Percentiles rank a stretch among this genome's conserved stretches.
These are phyloP conservation scores for Coregonus sp. DNA, from an alignment of 2,797 vertebrate genomes.

Conservation along the genomic window DNA sequence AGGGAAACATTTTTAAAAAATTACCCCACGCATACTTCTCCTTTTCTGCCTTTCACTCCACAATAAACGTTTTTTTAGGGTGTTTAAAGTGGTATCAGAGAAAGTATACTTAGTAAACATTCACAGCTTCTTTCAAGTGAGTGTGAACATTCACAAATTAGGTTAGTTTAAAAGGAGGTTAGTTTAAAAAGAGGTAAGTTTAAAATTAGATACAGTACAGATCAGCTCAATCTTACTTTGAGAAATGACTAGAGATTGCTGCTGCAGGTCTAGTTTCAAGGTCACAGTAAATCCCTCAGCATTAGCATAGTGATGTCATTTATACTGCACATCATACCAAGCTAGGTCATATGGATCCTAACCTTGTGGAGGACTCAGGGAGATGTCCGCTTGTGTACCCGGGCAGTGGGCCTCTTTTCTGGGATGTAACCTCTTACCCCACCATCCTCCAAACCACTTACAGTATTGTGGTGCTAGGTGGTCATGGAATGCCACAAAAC, in stretches of 20 bases:
- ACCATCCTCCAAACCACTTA: constrained; percentile 11
- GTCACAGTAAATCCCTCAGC: neutral
- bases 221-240: neutral
- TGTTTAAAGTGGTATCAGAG: neutral
- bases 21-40: constrained; percentile 13
- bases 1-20: constrained; percentile 21
- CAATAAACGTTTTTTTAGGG: neutral
- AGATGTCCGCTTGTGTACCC: neutral
- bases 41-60: constrained; percentile 11
- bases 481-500: constrained; percentile 76
- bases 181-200: neutral
- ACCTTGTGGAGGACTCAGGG: neutral
- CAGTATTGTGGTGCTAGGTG: constrained; percentile 5
- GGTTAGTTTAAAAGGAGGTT: neutral
- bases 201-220: neutral
- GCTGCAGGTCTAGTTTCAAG: constrained; percentile 1
- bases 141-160: neutral
- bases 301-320: neutral
- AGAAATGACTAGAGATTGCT: neutral
- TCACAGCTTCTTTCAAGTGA: neutral
- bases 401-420: neutral
- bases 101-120: neutral
- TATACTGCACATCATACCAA: neutral
- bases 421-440: constrained; percentile 13
- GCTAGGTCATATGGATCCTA: neutral